Percentiles rank a stretch among this genome's conserved stretches.
These are phyloP conservation scores for Hydrophis major DNA, from an alignment of 2,797 vertebrate genomes.

Conservation along the genomic window DNA sequence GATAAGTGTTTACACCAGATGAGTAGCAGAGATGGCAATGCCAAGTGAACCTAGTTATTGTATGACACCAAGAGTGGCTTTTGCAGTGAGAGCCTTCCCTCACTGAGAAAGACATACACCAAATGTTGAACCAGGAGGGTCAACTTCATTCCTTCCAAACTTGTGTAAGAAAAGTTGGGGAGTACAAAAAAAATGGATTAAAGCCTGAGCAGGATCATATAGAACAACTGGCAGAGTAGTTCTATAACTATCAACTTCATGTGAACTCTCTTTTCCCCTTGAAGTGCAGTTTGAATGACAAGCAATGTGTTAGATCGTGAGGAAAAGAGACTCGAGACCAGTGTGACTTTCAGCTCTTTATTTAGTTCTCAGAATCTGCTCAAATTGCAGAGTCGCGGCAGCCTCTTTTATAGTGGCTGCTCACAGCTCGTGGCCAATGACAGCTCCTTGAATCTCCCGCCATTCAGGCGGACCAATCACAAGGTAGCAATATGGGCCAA, in stretches of 20 bases:
- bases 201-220: not conserved
- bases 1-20: not conserved
- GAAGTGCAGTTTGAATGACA: not conserved
- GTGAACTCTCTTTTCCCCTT: not conserved
- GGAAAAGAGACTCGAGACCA: no score
- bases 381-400: no score
- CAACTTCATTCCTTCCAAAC: not conserved
- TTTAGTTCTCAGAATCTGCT: no score
- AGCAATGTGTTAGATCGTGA: not conserved
- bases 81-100: not conserved
- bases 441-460: no score
- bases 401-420: no score
- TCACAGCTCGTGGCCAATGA: no score
- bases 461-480: no score
- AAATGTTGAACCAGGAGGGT: not conserved
- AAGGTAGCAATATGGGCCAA: no score
- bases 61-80: not conserved
- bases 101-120: not conserved
- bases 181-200: not conserved
- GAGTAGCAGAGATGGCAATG: not conserved
- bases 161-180: not conserved
- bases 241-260: not conserved
- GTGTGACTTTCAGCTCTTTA: no score
- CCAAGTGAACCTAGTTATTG: not conserved
- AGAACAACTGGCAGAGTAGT: not conserved